Evolutionary conservation across 2,113 vertebrate genomes (phyloP), one percentile per base, ranked within the genome.

Genomic region (Muntiacus reevesi): DNA sequence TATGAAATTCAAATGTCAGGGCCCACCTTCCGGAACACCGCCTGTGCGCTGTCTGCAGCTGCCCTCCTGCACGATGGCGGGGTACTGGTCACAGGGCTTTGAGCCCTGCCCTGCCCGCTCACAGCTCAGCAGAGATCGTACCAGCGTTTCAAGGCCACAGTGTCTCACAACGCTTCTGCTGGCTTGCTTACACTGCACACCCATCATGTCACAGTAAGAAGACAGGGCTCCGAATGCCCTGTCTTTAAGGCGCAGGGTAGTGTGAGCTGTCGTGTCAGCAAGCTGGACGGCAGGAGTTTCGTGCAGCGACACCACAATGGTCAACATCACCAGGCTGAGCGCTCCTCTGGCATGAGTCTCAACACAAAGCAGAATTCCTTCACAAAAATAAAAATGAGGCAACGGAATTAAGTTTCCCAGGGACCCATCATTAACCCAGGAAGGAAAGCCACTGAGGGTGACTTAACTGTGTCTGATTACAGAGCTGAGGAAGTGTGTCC

Each of bases 21-120:
- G 10, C 28, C 76, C 47, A 43, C 43, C 10, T 28, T 79, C 45
- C 21, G 30, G 33, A 36, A 36, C 43, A 50, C 33, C 13, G 1
- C 55, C 57, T 33, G 5, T 27, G 10, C 0, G 9, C 12, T 16
- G 43, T 8, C 88, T 15, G 15, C 55, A 50, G 89, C 55, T 11
- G 30, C 43, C 33, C 10, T 27, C 43, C 0, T 23, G 3, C 2
- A 1, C 16, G 3, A 36, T 0, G 8, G n/a, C 23, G 0, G n/a
- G 16, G 62, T 7, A 13, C 21, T 52, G 47, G 62, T 16, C 23
- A 47, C 45, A 17, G 45, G 1, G 23, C 50, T 28, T 17, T 25
- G 4, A n/a, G n/a, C 2, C 23, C 33, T 10, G 14, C 33, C 11
- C 13, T 16, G 23, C 62, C 2, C 12, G 5, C 30, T 36, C 15